Percentiles rank a stretch among this genome's conserved stretches.
phyloP scores from a whole-genome alignment of 2,888 invertebrate species.

The Noctua comes region DNA sequence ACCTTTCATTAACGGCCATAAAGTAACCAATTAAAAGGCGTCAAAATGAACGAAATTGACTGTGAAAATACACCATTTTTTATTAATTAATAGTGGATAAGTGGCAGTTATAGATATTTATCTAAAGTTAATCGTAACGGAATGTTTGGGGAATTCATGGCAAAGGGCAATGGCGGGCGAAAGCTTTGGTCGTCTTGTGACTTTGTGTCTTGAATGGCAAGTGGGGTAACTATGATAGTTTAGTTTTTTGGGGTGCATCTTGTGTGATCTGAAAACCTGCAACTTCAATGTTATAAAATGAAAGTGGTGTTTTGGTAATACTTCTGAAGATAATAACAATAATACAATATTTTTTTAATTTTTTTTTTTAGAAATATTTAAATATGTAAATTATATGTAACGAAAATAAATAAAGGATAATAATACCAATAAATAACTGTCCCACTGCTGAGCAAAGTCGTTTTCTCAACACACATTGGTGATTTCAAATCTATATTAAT shows the following conservation, averaged over 20 bases:
- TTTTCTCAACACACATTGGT: not conserved
- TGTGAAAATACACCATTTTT: not conserved
- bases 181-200: constrained; percentile 37
- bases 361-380: no score
- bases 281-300: not conserved
- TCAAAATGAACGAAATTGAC: not conserved
- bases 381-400: no score
- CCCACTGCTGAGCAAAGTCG: no score
- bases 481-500: not conserved
- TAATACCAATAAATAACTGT: not conserved
- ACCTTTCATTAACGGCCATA: not conserved
- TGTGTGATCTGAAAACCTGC: not conserved
- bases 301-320: not conserved
- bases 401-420: no score
- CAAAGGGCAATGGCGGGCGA: constrained; percentile 72
- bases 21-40: constrained; percentile 10
- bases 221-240: constrained; percentile 4
- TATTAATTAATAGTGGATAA: constrained; percentile 31
- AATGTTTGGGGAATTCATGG: constrained; percentile 68
- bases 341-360: no score
- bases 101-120: constrained; percentile 53
- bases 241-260: not conserved
- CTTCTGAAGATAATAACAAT: not conserved
- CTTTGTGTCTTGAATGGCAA: constrained; percentile 10
- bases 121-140: constrained; percentile 69